Evolutionary conservation across 2,888 invertebrate species (phyloP).

Genomic region (Volucella zonaria): DNA sequence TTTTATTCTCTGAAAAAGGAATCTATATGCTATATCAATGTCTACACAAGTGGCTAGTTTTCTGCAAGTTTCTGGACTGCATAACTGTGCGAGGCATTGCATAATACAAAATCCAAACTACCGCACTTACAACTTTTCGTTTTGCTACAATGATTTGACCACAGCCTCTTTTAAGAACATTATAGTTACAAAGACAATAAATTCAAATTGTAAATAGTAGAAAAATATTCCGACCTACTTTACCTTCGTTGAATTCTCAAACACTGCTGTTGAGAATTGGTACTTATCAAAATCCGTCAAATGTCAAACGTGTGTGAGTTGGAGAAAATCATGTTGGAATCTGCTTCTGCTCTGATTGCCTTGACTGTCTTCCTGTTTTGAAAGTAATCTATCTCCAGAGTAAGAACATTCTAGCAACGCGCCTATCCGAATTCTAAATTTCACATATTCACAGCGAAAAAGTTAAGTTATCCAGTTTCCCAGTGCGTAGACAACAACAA

Average conservation of each 20-base stretch:
- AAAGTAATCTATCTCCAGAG: slow-evolving; percentile 26
- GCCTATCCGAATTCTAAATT: neutral
- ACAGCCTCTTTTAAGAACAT: no score
- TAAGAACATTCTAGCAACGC: slow-evolving; percentile 26
- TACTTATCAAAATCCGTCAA: slow-evolving; percentile 34
- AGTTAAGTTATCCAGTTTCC: slow-evolving; percentile 3
- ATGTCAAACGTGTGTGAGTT: slow-evolving; percentile 70
- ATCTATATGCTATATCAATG: no score
- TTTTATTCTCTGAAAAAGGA: no score
- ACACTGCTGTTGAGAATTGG: neutral
- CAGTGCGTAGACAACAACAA: neutral
- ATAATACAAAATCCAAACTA: no score
- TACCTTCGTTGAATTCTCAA: slow-evolving; percentile 19
- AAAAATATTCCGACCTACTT: neutral
- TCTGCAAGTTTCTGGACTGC: no score
- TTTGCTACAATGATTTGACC: no score
- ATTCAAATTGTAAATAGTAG: no score
- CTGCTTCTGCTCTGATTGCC: neutral
- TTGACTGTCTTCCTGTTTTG: slow-evolving; percentile 60
- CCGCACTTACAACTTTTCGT: no score
- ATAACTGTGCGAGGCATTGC: no score
- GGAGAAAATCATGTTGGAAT: slow-evolving; percentile 71
- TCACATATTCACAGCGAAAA: neutral
- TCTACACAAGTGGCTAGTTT: no score
- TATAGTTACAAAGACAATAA: no score